phyloP scores from a whole-genome alignment of 2,888 invertebrate species.

The Caenorhabditis japonica region DNA sequence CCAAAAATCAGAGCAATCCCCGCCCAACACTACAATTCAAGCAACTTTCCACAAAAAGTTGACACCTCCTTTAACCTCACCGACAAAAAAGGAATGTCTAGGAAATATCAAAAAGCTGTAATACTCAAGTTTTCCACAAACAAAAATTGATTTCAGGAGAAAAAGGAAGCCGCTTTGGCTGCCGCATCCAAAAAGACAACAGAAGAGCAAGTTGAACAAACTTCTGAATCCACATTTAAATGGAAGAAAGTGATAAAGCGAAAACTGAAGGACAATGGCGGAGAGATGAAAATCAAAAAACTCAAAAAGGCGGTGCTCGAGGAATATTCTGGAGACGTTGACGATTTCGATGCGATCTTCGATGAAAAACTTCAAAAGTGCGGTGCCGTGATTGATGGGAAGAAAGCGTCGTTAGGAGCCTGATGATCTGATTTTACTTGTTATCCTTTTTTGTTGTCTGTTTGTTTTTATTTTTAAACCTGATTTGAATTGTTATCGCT shows the following conservation, averaged over 20 bases:
- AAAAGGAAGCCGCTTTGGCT: conserved; percentile 30
- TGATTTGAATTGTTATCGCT: no score
- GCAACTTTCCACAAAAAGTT: no score
- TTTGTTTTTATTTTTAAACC: neutral
- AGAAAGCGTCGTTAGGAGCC: conserved; percentile 27
- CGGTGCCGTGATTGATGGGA: conserved; percentile 56
- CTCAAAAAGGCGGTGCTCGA: conserved; percentile 48
- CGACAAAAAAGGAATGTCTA: no score
- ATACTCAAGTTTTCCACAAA: no score
- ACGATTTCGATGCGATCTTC: conserved; percentile 43
- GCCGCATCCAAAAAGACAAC: neutral
- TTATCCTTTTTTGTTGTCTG: neutral
- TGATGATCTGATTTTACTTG: conserved; percentile 2
- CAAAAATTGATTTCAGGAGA: no score
- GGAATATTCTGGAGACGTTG: conserved; percentile 41
- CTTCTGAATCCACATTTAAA: conserved; percentile 53
- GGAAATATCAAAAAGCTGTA: no score
- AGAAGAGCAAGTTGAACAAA: conserved; percentile 5
- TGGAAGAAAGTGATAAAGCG: conserved; percentile 69
- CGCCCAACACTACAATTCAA: no score
- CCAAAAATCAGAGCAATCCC: no score
- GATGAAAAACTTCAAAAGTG: conserved; percentile 61
- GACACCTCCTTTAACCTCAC: no score
- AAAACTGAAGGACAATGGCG: conserved; percentile 63
- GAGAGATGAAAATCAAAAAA: conserved; percentile 65